Conservation (phyloP, 2,797 vertebrate species). For the Synanceia verrucosa region DNA sequence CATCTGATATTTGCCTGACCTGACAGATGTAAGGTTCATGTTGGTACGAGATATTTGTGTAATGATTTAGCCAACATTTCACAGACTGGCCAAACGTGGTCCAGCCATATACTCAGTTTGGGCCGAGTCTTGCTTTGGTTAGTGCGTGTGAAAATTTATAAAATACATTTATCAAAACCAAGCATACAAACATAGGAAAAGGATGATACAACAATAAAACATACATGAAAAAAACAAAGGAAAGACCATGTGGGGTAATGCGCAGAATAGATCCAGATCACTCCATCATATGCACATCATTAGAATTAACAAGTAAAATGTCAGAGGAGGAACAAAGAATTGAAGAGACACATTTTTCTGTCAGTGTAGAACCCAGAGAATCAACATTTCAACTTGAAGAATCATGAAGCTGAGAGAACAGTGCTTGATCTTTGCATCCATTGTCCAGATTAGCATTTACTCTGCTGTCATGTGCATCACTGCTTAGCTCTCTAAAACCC, state of each 20-base stretch:
- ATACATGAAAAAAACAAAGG: not conserved
- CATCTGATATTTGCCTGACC: no score
- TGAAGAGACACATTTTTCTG: not conserved
- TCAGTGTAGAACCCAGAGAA: not conserved
- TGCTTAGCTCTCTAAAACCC: slow-evolving; percentile 9
- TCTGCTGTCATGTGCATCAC: not conserved
- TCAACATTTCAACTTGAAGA: slow-evolving; percentile 2
- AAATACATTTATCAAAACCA: no score
- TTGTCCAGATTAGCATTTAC: not conserved
- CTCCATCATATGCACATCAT: not conserved
- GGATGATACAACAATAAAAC: not conserved
- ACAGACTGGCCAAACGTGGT: no score
- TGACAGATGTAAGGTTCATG: no score
- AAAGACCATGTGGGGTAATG: not conserved
- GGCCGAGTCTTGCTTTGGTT: no score
- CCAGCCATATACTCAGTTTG: no score
- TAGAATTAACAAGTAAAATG: not conserved
- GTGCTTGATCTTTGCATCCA: not conserved
- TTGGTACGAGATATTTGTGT: no score
- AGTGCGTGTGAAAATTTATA: no score
- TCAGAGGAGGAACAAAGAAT: slow-evolving; percentile 4
- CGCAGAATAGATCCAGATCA: not conserved
- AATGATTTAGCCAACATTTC: no score
- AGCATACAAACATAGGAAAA: no score
- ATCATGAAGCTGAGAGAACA: not conserved